Evolutionary conservation across 2,888 invertebrate genomes (phyloP), one percentile per base, ranked within the genome.

Genomic region (Bembecia ichneumoniformis): DNA sequence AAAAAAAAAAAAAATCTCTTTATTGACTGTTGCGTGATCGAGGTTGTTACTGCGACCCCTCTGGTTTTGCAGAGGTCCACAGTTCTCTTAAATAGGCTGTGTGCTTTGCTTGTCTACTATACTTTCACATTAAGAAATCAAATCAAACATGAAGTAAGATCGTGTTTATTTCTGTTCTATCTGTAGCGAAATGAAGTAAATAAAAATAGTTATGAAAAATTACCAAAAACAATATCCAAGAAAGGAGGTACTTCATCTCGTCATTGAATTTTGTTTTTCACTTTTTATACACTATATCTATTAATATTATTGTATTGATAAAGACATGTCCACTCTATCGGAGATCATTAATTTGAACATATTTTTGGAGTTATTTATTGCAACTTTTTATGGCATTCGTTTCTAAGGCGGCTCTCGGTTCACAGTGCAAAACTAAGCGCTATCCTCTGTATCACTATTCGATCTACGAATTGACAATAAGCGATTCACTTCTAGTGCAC

Each of bases 401-500:
- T 45, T 47, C 28, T 50, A 17, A 20, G 56, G 60, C 68, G 63
- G 64, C 68, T 62, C 67, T 62, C 47, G 52, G 60, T 35, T 20
- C 68, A 69, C 77, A 66, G 64, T 71, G 82, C 76, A 78, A 76
- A 75, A 86, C 83, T 84, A 84, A 82, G 80, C 79, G 76, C 76
- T 62, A 61, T 65, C 74, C 68, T 78, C 75, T 67, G 65, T 64
- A 71, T 72, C 70, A 68, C 55, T 71, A 67, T 71, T 73, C 74
- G 68, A 60, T 60, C 43, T 58, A 57, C 63, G 73, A 72, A 71
- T 68, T 61, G 60, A 64, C 72, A 73, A 73, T 74, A 28, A 78
- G 77, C 77, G 73, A 72, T 73, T 72, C 77, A 76, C 82, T 77
- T 84, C 86, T 86, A 82, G 77, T 81, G 83, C 83, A 81, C 84